phyloP scores from a whole-genome alignment of 2,113 vertebrate species.

The Martes martes region DNA sequence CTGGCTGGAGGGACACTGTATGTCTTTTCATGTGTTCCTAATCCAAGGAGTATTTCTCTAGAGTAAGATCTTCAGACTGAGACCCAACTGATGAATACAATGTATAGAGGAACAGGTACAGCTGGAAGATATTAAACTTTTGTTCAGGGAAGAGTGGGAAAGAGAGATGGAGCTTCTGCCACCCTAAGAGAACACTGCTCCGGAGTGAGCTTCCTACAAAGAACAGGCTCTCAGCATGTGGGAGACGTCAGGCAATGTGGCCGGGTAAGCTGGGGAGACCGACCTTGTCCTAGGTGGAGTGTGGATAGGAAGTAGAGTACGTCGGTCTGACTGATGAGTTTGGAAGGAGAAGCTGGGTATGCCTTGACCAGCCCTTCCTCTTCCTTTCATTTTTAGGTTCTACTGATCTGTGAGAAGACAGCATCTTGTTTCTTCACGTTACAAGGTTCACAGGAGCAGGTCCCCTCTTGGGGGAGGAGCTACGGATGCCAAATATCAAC shows the following conservation, averaged over 20 bases:
- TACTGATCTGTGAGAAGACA: neutral
- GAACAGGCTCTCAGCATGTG: neutral
- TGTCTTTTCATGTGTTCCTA: neutral
- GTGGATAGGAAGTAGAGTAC: neutral
- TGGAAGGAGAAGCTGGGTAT: neutral
- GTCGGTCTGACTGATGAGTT: neutral
- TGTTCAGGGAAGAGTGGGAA: neutral
- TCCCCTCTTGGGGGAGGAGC: neutral
- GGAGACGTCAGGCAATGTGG: neutral
- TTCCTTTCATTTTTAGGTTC: neutral
- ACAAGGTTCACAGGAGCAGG: neutral
- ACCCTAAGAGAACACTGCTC: neutral
- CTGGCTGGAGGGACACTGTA: neutral
- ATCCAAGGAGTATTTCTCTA: neutral
- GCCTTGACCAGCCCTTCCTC: neutral
- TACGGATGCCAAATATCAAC: neutral
- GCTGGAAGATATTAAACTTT: neutral
- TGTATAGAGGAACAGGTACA: neutral
- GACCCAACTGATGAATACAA: neutral
- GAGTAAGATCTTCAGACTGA: conserved; percentile 1
- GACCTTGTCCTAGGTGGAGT: neutral
- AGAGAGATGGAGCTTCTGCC: neutral
- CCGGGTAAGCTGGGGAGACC: neutral
- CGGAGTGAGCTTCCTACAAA: neutral
- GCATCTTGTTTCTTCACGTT: neutral